These are phyloP conservation scores for Phortica okadai DNA, from an alignment of 2,888 invertebrate species.

Conservation along the genomic window DNA sequence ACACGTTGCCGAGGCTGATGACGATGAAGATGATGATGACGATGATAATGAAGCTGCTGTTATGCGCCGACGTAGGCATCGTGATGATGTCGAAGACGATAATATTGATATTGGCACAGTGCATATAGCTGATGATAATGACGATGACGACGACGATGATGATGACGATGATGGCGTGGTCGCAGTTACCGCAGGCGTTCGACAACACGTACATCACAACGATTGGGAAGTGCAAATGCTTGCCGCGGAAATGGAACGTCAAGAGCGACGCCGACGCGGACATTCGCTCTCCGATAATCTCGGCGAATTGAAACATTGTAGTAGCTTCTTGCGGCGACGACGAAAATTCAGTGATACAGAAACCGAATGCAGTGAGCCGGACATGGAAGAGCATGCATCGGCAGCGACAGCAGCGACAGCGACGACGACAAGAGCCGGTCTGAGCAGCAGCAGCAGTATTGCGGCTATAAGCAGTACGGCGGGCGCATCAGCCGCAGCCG, in stretches of 20 bases:
- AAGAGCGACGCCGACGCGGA: constrained; percentile 75
- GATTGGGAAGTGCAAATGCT: constrained; percentile 89
- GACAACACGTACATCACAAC: constrained; percentile 73
- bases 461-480: background rate
- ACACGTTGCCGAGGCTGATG: constrained; percentile 68
- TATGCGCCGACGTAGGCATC: background rate
- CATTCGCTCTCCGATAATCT: constrained; percentile 70
- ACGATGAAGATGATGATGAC: constrained; percentile 55
- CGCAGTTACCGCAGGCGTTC: background rate
- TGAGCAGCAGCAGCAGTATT: constrained; percentile 21
- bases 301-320: constrained; percentile 63
- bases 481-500: background rate
- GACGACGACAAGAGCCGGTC: constrained; percentile 10
- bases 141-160: background rate
- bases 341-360: constrained; percentile 75
- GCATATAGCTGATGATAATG: constrained; percentile 28
- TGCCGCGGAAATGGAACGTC: constrained; percentile 83
- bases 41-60: background rate
- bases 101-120: constrained; percentile 47
- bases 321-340: constrained; percentile 64
- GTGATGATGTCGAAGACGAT: background rate
- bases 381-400: constrained; percentile 58
- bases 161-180: constrained; percentile 5
- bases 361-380: constrained; percentile 74
- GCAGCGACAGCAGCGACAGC: background rate